Base-by-base conservation (phyloP, 2,888 invertebrate genomes). In the Drosophila subquinaria region DNA sequence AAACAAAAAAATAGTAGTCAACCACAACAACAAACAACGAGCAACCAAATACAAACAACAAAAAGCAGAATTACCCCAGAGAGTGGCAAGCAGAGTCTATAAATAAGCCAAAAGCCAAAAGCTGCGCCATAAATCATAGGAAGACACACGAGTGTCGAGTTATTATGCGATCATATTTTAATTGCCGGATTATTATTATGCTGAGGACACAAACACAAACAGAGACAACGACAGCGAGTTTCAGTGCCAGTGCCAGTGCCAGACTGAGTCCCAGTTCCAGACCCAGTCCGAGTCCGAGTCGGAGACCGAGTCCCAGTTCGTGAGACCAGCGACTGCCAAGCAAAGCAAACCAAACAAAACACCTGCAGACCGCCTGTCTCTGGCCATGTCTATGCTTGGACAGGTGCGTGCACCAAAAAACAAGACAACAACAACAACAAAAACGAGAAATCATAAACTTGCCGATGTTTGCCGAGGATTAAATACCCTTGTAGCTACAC, bases 101-200 rank as follows among this genome's bases (percentile, higher is more conserved):
- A 90, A 86, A 86, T 86, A 86, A 85, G 82, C 79, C 67, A 72
- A 75, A 75, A 79, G 80, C 66, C 66, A 76, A 81, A 88, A 81
- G 89, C 81, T 79, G 83, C 51, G 79, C 90, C 89, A 86, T 86
- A 86, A 86, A 86, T 86, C 86, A 86, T 89, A 73, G 72, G 89
- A 84, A 90, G 90, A 87, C 89, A 76, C 86, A 73, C 86, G 86
- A 89, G 86, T 90, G 86, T 89, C 89, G 86, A 86, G 90, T 86
- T 86, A 86, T 86, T 86, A 86, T 86, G 90, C 89, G 86, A 86
- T 86, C 86, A 86, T 86, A 86, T 86, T 86, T 86, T 86, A 86
- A 86, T 86, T 86, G 90, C 90, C 81, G 89, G 90, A 86, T 90
- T 86, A 86, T 86, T 86, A 86, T 90, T 86, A 86, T 86, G 89